Evolutionary conservation across 2,797 vertebrate species (phyloP).

Genomic region (Anguilla marmorata): DNA sequence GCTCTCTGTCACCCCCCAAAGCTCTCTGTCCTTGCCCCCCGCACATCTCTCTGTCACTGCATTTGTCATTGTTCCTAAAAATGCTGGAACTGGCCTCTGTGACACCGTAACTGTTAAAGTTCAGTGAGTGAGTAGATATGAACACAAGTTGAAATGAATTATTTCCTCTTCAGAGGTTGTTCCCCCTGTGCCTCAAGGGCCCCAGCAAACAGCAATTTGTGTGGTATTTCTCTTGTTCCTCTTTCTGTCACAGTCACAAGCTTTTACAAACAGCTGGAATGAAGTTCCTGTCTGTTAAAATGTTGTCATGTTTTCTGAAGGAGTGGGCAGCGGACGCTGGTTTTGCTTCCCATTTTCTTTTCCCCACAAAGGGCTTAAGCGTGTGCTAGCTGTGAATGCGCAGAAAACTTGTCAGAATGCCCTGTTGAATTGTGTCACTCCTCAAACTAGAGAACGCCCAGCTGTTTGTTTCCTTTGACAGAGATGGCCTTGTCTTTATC

Average conservation of each 20-base stretch:
- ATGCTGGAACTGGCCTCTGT: neutral
- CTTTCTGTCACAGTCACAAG: neutral
- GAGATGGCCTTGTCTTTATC: neutral
- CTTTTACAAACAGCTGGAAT: neutral
- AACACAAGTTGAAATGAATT: neutral
- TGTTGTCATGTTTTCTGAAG: neutral
- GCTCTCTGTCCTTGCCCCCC: neutral
- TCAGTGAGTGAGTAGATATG: neutral
- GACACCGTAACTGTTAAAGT: neutral
- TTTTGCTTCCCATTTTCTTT: conserved; percentile 16
- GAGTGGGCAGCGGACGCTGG: neutral
- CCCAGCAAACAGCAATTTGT: neutral
- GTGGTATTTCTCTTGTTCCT: neutral
- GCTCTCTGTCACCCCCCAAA: neutral
- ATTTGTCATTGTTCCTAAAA: neutral
- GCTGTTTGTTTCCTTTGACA: neutral
- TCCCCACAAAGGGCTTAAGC: neutral
- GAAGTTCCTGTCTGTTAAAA: neutral
- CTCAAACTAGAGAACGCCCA: neutral
- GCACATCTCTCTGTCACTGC: neutral
- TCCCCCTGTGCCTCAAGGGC: neutral
- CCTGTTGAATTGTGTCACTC: neutral
- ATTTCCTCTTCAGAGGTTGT: neutral
- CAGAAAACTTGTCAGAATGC: neutral
- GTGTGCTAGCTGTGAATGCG: neutral